Base-by-base conservation (phyloP, 2,797 vertebrate genomes). In the Gallinago solitaria region DNA sequence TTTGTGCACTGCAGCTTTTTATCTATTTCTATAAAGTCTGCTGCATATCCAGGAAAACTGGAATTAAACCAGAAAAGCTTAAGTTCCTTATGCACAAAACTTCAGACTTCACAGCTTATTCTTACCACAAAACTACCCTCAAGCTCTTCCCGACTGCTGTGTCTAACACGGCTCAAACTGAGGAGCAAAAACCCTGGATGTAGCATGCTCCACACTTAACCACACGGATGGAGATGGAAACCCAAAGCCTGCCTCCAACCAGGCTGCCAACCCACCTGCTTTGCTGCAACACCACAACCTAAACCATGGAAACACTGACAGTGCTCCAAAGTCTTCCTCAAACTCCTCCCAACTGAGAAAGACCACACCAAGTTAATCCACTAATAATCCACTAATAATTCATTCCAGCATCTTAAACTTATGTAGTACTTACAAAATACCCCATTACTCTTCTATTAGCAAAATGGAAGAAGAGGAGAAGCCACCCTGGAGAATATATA, bases 401-500 rank as follows among this genome's bases (percentile, higher is more conserved):
- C 74, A 25, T 45, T 21, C 79, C 35, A 60, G 51, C 45, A n/a
- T 20, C 25, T 65, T 43, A 9, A 71, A 27, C n/a, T 45, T 65
- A 27, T 2, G 21, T 39, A 21, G 33, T 5, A 25, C 56, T 68
- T 71, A 10, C 0, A 1, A 45, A 73, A 23, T 4, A 59, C 0
- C 4, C 1, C 0, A 28, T n/a, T 21, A 20, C 80, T 20, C 6
- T 2, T 6, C 20, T 32, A 53, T 2, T 17, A 50, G 68, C 41
- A 19, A 82, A 60, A 33, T 0, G 3, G 27, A 76, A 30, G 33
- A 71, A 10, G 10, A 43, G 50, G 12, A 45, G 50, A 64, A 0
- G 2, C 6, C 37, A 79, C 12, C 13, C 19, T 25, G 37, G 24
- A 76, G 16, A 81, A 45, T 24, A 77, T 7, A 11, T 2, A 5